Base-by-base conservation (phyloP, 2,888 invertebrate genomes). In the Sminthurinus aureus region DNA sequence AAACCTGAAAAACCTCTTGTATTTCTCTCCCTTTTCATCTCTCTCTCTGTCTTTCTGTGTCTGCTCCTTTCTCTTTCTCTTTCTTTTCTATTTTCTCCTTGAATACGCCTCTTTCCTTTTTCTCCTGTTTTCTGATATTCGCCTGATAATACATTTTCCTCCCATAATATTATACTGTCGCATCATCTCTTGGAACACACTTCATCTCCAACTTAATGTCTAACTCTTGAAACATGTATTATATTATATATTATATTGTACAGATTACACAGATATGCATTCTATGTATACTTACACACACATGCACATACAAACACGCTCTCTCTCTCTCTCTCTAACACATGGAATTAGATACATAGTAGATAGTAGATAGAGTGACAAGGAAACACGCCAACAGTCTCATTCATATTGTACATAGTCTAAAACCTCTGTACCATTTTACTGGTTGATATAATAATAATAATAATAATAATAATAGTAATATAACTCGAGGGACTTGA, bases 401-500 rank as follows among this genome's bases (percentile, higher is more conserved):
- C 64, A 64, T n/a, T 4, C 64, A 64, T n/a, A 9, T 64, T 64
- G 15, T 15, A n/a, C n/a, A n/a, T 64, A 2, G 2, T 64, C 15
- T 15, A 15, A 64, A 64, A 64, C 2, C 18, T 64, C n/a, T 64
- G 15, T n/a, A 18, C 9, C 3, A 64, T n/a, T 26, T 24, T 73
- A 52, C 77, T 78, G 64, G 24, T 64, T 78, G 22, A 67, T 67
- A 66, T 67, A 13, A 79, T 79, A 24, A 67, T 66, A 22, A 26
- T 67, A 4, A 22, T 13, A 66, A 66, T 67, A 13, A 79, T 79
- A 24, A 67, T 66, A 22, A 26, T 67, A 4, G 9, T 13, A 66
- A 24, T 67, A 12, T 66, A 58, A 66, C 66, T 58, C 38, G 38
- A 38, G 38, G 38, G 38, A 38, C 38, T 38, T 38, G 79, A 26